A percentile compares a stretch with the other conserved stretches of the same genome.
phyloP scores from a whole-genome alignment of 2,888 invertebrate species.

The Limenitis camilla region DNA sequence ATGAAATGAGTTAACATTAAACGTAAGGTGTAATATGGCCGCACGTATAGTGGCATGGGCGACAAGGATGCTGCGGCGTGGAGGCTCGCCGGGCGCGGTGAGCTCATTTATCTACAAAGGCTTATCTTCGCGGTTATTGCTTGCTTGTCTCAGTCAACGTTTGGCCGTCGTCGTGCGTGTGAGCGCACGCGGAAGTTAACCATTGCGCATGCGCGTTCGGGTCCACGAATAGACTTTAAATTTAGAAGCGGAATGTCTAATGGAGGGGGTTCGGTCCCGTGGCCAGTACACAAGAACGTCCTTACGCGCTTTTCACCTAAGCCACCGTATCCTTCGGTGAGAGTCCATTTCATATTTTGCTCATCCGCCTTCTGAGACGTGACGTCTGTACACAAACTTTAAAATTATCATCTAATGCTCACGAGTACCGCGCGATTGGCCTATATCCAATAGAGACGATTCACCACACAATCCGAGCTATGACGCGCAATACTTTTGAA shows the following conservation, averaged over 20 bases:
- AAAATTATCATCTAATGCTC: constrained; percentile 57
- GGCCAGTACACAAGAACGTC: constrained; percentile 81
- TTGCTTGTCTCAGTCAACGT: constrained; percentile 63
- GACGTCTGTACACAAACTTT: constrained; percentile 60
- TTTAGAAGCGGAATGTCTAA: constrained; percentile 70
- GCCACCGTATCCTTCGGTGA: constrained; percentile 63
- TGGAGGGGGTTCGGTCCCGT: constrained; percentile 79
- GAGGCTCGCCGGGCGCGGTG: constrained; percentile 70
- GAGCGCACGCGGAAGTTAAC: constrained; percentile 71
- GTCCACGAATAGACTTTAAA: constrained; percentile 73
- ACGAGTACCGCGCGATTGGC: constrained; percentile 63
- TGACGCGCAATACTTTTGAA: constrained; percentile 59
- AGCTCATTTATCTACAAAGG: constrained; percentile 63
- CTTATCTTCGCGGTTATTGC: constrained; percentile 57
- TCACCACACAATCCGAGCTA: constrained; percentile 53
- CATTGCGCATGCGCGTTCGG: constrained; percentile 63
- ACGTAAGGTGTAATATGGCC: constrained; percentile 41
- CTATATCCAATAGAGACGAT: constrained; percentile 67
- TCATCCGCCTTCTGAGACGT: constrained; percentile 45
- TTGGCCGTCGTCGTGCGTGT: constrained; percentile 68
- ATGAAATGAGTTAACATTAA: constrained; percentile 19
- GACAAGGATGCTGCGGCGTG: constrained; percentile 60
- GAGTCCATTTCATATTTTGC: constrained; percentile 47
- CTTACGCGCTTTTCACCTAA: constrained; percentile 63
- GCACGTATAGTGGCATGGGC: constrained; percentile 61